A percentile compares a stretch with the other conserved stretches of the same genome.
Evolutionary conservation across 2,888 invertebrate genomes (phyloP).

Genomic region (Eudemis profundana): DNA sequence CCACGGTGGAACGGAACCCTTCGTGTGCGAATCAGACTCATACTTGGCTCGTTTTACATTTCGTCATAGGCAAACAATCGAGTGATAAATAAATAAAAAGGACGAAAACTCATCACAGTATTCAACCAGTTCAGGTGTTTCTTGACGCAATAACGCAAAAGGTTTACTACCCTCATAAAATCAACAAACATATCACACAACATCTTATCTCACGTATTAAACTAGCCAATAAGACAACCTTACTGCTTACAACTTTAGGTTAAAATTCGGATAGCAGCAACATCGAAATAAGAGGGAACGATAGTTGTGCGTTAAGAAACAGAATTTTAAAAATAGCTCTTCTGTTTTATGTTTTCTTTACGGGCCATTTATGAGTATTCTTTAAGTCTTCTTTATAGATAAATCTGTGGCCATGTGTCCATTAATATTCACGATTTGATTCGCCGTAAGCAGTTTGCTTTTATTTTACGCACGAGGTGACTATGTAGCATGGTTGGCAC

Average conservation of each 20-base stretch:
- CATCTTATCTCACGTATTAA: neutral
- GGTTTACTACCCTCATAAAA: conserved; percentile 27
- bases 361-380: conserved; percentile 36
- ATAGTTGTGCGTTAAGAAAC: conserved; percentile 14
- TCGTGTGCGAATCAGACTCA: too few relatives aligned
- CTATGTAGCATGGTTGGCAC: too few relatives aligned
- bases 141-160: conserved; percentile 8
- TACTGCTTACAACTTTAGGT: neutral
- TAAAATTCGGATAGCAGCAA: neutral
- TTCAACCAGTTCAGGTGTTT: conserved; percentile 7
- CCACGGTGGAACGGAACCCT: too few relatives aligned
- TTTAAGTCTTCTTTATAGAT: conserved; percentile 29
- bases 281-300: neutral
- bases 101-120: conserved; percentile 6
- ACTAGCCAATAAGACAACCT: neutral
- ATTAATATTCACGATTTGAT: conserved; percentile 16
- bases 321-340: conserved; percentile 20
- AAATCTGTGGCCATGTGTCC: conserved; percentile 25
- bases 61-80: too few relatives aligned
- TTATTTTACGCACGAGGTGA: too few relatives aligned
- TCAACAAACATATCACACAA: neutral
- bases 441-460: neutral
- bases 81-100: too few relatives aligned
- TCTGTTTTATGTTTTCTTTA: conserved; percentile 27
- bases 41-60: neutral